A percentile compares a stretch with the other conserved stretches of the same genome.
phyloP scores from a whole-genome alignment of 2,888 invertebrate species.

The Heterodera filipjevi region DNA sequence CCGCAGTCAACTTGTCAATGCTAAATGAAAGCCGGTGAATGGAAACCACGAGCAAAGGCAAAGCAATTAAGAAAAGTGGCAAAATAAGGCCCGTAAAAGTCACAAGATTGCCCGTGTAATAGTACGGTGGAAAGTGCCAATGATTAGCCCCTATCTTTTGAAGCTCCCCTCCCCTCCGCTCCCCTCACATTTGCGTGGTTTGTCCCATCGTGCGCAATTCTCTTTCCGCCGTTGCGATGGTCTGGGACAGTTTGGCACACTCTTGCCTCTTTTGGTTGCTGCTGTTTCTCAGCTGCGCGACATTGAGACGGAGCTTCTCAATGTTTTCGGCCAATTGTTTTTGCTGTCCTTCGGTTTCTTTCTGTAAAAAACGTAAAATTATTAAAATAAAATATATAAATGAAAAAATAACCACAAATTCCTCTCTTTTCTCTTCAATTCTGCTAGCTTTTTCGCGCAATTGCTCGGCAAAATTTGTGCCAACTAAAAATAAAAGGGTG shows the following conservation, averaged over 20 bases:
- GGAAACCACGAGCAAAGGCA: too few species aligned
- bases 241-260: conserved; percentile 24
- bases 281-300: conserved; percentile 17
- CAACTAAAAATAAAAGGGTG: not conserved
- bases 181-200: conserved; percentile 10
- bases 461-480: conserved; percentile 9
- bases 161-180: not conserved
- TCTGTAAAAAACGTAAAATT: not conserved
- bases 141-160: not conserved
- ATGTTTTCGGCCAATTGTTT: conserved; percentile 12
- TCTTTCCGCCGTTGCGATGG: conserved; percentile 21
- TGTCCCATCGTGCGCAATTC: conserved; percentile 5
- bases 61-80: too few species aligned
- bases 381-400: not conserved
- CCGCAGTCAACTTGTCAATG: conserved; percentile 16
- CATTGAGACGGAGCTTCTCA: not conserved
- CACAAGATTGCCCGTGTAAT: too few species aligned
- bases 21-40: not conserved
- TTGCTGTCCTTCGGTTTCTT: conserved; percentile 4
- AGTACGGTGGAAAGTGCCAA: not conserved
- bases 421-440: not conserved
- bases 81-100: not conserved
- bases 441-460: not conserved
- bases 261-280: conserved; percentile 27
- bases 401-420: conserved; percentile 11